Evolutionary conservation across 2,113 vertebrate genomes (phyloP), one percentile per base, ranked within the genome.

Genomic region (Clarias batrachus): DNA sequence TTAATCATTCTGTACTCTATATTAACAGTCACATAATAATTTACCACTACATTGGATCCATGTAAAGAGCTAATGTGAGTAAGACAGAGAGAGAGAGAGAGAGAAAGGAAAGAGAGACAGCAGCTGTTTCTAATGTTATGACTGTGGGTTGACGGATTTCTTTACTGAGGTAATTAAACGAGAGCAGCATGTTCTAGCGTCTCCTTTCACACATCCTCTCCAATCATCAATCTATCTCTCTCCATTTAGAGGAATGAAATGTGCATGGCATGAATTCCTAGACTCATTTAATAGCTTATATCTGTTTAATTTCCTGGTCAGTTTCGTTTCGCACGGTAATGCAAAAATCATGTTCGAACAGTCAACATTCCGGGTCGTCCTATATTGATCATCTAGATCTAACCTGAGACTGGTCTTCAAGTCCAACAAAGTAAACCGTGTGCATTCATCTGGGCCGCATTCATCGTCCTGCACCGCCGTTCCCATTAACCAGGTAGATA

Each of bases 121-220:
- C 68, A 87, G 82, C 77, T 82, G 81, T 84, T 87, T 87, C 33
- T 62, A 86, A 81, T 81, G 85, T 65, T 86, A 37, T 79, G 78
- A 63, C 78, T 82, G 57, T 21, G 57, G 78, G 78, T 57, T 81
- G 77, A 81, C 23, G 59, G 59, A 81, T 86, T 86, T 74, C 65
- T 82, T 86, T 86, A 54, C 56, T 33, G 13, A 41, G 66, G n/a
- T 82, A 74, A 86, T 76, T 73, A 86, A 81, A 73, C 7, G 68
- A 73, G 57, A 71, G 71, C 79, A 63, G 33, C 17, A 1, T 86
- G 85, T 86, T 86, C 79, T 81, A 54, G 65, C 71, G 23, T 62
- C 78, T 33, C 62, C 79, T 62, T 82, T 73, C 57, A 25, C 33
- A 86, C 66, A n/a, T 63, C 59, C 19, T 11, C 3, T 21, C 60